These are phyloP conservation scores for Molossus molossus DNA, from an alignment of 2,797 vertebrate species.

Conservation along the genomic window DNA sequence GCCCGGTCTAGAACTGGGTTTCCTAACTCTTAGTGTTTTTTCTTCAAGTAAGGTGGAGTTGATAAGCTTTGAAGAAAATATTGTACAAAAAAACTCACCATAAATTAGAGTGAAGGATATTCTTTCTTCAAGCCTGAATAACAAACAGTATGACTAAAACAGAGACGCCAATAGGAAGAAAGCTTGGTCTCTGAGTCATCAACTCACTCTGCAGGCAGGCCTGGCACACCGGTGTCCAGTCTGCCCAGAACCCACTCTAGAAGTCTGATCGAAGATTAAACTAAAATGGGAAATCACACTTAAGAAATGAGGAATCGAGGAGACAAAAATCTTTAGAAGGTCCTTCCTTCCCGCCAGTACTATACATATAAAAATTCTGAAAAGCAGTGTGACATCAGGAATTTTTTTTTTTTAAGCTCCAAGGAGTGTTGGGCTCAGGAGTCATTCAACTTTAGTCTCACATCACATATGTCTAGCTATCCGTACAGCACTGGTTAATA, in stretches of 20 bases:
- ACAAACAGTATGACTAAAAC: background rate
- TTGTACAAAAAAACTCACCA: background rate
- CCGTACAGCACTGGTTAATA: background rate
- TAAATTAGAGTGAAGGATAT: background rate
- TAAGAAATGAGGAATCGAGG: background rate
- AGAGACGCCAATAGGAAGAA: background rate
- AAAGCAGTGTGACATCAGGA: background rate
- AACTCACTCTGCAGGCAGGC: background rate
- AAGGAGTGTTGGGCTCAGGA: background rate
- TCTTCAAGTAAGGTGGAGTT: background rate
- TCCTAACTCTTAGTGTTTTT: background rate
- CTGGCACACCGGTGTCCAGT: background rate
- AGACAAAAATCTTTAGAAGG: slow-evolving; percentile 8
- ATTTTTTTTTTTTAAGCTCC: background rate
- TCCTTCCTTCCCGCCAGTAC: background rate
- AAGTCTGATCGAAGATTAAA: background rate
- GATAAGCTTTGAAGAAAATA: background rate
- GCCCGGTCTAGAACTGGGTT: background rate
- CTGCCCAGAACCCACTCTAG: background rate
- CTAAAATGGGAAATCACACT: background rate
- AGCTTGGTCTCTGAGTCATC: background rate
- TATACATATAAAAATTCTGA: background rate
- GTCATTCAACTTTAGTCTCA: background rate
- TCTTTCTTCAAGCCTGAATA: background rate
- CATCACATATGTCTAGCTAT: background rate